Conservation (phyloP, 2,113 vertebrate genomes). For the Podarcis cretensis region DNA sequence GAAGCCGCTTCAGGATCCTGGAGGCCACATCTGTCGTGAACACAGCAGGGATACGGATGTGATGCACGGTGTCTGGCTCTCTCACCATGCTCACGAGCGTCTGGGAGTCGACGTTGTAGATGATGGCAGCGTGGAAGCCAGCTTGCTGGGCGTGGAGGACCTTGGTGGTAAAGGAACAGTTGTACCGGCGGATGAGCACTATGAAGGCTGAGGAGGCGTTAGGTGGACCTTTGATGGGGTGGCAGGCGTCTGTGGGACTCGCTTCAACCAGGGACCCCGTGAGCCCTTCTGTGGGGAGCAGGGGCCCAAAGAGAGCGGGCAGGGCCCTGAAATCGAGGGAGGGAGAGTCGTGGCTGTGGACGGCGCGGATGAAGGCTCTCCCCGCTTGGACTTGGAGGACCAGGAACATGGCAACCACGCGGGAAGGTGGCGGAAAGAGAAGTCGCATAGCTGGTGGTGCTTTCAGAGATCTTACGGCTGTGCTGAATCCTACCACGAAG, state of each 20-base stretch:
- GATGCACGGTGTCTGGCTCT: slow-evolving; percentile 69
- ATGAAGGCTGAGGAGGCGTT: slow-evolving; percentile 72
- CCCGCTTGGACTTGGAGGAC: not conserved
- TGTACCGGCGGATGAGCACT: slow-evolving; percentile 78
- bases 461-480: not conserved
- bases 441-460: not conserved
- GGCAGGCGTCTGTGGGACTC: slow-evolving; percentile 77
- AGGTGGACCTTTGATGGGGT: slow-evolving; percentile 69
- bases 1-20: slow-evolving; percentile 31
- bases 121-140: slow-evolving; percentile 78
- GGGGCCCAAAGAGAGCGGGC: slow-evolving; percentile 77
- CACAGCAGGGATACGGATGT: slow-evolving; percentile 81
- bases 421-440: too few species aligned
- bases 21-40: slow-evolving; percentile 71
- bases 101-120: slow-evolving; percentile 83
- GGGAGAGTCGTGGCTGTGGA: slow-evolving; percentile 48
- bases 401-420: not conserved
- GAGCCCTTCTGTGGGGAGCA: slow-evolving; percentile 71
- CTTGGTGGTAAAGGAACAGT: slow-evolving; percentile 85
- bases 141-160: slow-evolving; percentile 83
- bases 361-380: not conserved
- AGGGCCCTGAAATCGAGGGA: slow-evolving; percentile 74
- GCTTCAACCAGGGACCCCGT: slow-evolving; percentile 77
- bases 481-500: not conserved
- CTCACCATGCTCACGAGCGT: slow-evolving; percentile 79